Evolutionary conservation across 2,888 invertebrate genomes (phyloP).

Genomic region (Trissolcus brochymenae): DNA sequence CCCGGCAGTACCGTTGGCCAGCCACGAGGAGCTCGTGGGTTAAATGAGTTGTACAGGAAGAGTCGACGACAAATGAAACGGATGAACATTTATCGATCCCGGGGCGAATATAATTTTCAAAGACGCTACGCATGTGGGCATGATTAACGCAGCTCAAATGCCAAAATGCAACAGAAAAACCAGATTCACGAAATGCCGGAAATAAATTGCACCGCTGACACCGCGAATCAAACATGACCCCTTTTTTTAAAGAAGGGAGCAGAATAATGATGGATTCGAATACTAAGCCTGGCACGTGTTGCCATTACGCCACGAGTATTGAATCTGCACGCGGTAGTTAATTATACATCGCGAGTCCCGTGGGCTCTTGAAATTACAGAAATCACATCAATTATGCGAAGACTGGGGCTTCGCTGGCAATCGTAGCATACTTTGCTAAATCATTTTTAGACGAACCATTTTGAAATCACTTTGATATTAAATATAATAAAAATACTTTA

Average conservation of each 20-base stretch:
- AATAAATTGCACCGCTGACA: slow-evolving; percentile 45
- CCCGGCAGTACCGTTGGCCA: slow-evolving; percentile 28
- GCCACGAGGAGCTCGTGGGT: slow-evolving; percentile 30
- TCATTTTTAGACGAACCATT: too few species aligned
- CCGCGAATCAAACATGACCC: slow-evolving; percentile 24
- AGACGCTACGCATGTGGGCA: slow-evolving; percentile 15
- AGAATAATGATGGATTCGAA: slow-evolving; percentile 28
- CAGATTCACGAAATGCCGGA: slow-evolving; percentile 13
- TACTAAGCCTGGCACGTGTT: slow-evolving; percentile 28
- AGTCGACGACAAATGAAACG: slow-evolving; percentile 30
- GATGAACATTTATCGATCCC: slow-evolving; percentile 37
- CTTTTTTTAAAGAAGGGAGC: slow-evolving; percentile 6
- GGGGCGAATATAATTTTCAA: neutral
- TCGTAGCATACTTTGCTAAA: too few species aligned
- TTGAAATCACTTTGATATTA: too few species aligned
- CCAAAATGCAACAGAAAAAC: slow-evolving; percentile 24
- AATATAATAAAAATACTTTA: too few species aligned
- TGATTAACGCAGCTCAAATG: slow-evolving; percentile 21
- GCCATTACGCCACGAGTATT: slow-evolving; percentile 26
- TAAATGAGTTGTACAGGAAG: slow-evolving; percentile 51
- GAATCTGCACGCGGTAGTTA: slow-evolving; percentile 15
- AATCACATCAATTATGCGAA: too few species aligned
- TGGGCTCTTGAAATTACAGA: too few species aligned
- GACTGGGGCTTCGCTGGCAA: too few species aligned
- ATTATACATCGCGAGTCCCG: slow-evolving; percentile 10